Evolutionary conservation across 2,888 invertebrate genomes (phyloP).

Genomic region (Seira ritae): DNA sequence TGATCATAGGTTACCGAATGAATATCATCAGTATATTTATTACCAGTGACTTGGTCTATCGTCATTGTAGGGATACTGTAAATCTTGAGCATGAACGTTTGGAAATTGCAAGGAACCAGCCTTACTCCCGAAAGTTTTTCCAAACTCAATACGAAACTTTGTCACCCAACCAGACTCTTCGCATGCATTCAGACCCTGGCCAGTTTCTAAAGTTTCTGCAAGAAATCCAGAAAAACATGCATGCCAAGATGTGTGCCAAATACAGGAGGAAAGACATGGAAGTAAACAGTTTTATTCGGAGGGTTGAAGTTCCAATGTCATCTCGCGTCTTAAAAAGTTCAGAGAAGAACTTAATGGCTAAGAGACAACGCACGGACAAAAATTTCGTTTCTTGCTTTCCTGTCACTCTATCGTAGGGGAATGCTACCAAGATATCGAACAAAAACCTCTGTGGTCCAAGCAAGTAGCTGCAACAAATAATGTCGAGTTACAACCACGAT

Average conservation of each 20-base stretch:
- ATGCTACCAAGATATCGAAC: conserved; percentile 34
- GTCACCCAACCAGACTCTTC: conserved; percentile 34
- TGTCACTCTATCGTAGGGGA: conserved; percentile 39
- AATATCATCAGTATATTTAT: background rate
- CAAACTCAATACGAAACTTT: conserved; percentile 49
- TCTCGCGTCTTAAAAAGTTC: conserved; percentile 38
- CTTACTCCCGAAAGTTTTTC: conserved; percentile 8
- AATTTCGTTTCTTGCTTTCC: conserved; percentile 18
- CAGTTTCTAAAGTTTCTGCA: background rate
- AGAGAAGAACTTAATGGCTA: conserved; percentile 53
- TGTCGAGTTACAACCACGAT: too few relatives aligned
- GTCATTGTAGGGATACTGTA: conserved; percentile 21
- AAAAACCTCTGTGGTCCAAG: conserved; percentile 32
- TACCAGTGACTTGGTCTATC: conserved; percentile 54
- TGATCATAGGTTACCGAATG: too few relatives aligned
- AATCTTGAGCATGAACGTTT: background rate
- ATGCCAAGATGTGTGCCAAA: conserved; percentile 67
- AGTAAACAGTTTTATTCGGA: conserved; percentile 63
- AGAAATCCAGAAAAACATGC: conserved; percentile 52
- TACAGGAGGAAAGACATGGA: conserved; percentile 63
- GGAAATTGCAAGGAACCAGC: too few relatives aligned
- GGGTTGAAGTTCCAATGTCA: conserved; percentile 63
- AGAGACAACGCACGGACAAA: conserved; percentile 28
- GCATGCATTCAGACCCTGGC: background rate
- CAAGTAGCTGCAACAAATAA: conserved; percentile 36